Evolutionary conservation across 2,113 vertebrate species (phyloP).

Genomic region (Mobula hypostoma): DNA sequence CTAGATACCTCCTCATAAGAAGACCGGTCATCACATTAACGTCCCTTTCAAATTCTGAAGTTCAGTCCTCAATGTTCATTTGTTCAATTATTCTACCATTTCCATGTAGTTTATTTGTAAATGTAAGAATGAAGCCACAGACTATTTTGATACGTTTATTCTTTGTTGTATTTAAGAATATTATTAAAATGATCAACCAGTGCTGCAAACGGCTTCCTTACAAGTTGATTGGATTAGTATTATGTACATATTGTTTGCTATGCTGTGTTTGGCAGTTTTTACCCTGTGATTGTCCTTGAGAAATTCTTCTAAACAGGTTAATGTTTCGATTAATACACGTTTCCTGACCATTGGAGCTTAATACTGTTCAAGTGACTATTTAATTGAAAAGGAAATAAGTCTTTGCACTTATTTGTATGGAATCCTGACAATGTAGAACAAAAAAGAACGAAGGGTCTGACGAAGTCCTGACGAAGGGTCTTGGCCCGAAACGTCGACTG

Average conservation of each 20-base stretch:
- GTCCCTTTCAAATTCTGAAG: background rate
- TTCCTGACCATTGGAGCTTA: background rate
- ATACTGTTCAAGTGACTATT: background rate
- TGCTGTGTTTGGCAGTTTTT: background rate
- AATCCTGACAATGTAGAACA: slow-evolving; percentile 21
- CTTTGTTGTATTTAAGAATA: slow-evolving; percentile 10
- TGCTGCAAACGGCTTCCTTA: background rate
- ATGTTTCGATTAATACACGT: slow-evolving; percentile 9
- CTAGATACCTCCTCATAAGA: background rate
- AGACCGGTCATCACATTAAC: slow-evolving; percentile 4
- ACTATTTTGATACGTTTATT: background rate
- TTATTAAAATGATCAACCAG: slow-evolving; percentile 12
- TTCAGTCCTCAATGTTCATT: background rate
- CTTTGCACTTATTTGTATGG: slow-evolving; percentile 25
- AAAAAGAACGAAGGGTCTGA: background rate
- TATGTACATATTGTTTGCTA: slow-evolving; percentile 20
- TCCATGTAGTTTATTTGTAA: background rate
- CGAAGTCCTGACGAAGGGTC: no score
- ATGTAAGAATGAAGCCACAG: background rate
- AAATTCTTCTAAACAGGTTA: slow-evolving; percentile 18
- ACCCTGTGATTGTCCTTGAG: background rate
- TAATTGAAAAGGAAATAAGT: background rate
- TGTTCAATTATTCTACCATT: background rate
- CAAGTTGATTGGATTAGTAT: slow-evolving; percentile 2
- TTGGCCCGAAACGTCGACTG: no score